Conservation (phyloP, 2,797 vertebrate genomes). For the Mionectes olivaceus region DNA sequence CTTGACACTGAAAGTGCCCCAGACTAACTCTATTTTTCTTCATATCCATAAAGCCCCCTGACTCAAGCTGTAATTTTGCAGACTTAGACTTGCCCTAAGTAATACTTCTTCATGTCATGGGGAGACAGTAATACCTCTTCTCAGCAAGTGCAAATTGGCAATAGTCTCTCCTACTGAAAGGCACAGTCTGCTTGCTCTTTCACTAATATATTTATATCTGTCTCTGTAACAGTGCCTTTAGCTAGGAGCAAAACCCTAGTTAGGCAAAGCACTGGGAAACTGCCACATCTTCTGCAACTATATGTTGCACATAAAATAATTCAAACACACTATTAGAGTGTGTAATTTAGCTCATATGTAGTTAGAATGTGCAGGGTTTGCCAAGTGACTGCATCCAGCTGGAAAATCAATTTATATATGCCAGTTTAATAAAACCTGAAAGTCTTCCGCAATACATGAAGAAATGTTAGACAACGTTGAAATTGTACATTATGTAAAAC, state of each 20-base stretch:
- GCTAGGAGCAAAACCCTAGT: constrained; percentile 41
- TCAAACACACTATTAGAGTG: constrained; percentile 72
- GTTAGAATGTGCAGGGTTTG: constrained; percentile 66
- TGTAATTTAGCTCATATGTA: constrained; percentile 73
- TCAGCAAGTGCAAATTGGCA: constrained; percentile 19
- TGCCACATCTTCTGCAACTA: constrained; percentile 61
- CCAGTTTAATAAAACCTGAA: constrained; percentile 71
- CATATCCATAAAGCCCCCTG: neutral
- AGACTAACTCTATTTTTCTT: neutral
- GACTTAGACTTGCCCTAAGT: neutral
- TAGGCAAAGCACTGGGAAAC: constrained; percentile 42
- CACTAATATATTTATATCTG: constrained; percentile 27
- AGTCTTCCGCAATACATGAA: constrained; percentile 31
- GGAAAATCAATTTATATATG: constrained; percentile 76
- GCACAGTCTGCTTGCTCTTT: neutral
- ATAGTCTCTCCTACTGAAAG: neutral
- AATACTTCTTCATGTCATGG: neutral
- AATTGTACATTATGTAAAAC: constrained; percentile 59
- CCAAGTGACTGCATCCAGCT: constrained; percentile 71
- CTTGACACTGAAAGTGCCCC: neutral
- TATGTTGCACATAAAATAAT: constrained; percentile 62
- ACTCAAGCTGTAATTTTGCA: constrained; percentile 10
- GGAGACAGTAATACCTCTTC: constrained; percentile 4
- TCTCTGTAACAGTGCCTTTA: constrained; percentile 30
- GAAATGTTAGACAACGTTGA: constrained; percentile 34